Conservation (phyloP, 2,797 vertebrate species). For the Sphenodon punctatus region DNA sequence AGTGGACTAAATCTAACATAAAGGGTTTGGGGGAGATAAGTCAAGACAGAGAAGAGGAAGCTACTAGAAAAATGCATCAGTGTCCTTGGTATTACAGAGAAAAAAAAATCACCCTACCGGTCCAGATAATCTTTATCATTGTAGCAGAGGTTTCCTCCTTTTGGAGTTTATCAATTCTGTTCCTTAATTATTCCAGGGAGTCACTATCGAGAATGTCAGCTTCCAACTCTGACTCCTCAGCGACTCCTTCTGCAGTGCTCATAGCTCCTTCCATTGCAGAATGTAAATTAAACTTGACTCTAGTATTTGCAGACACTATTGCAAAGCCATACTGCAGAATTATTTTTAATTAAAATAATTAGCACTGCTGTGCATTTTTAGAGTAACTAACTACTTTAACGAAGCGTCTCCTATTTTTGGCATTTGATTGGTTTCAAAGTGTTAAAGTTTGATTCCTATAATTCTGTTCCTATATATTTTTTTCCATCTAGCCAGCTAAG, state of each 20-base stretch:
- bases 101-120: not conserved
- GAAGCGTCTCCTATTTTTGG: not conserved
- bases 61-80: not conserved
- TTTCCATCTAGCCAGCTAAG: not conserved
- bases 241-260: not conserved
- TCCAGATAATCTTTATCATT: not conserved
- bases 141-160: not conserved
- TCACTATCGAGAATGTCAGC: not conserved
- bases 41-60: not conserved
- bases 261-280: not conserved
- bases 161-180: slow-evolving; percentile 8
- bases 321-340: not conserved
- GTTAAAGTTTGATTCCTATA: not conserved
- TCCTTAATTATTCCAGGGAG: not conserved
- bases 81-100: slow-evolving; percentile 12
- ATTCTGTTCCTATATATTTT: no score
- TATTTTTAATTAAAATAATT: not conserved
- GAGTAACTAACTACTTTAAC: not conserved
- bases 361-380: not conserved
- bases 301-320: not conserved
- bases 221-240: not conserved
- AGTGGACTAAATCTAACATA: slow-evolving; percentile 16
- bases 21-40: no score
- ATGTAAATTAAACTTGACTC: not conserved
- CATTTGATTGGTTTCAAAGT: not conserved